Base-by-base conservation (phyloP, 30 jellyfish, hydroid and myxozoan genomes). In the Nemopilema nomurai region DNA sequence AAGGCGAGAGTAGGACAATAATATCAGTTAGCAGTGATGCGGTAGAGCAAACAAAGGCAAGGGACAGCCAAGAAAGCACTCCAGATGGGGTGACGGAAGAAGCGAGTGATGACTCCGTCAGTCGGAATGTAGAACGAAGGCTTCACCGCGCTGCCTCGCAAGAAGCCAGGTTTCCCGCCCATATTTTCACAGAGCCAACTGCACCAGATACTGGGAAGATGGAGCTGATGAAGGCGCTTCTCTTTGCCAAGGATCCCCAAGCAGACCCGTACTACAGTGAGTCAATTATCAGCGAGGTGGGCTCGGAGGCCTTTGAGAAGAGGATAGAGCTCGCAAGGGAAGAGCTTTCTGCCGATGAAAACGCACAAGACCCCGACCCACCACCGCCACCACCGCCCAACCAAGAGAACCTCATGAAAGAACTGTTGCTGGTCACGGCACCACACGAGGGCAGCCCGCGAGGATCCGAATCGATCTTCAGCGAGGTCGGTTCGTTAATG, bases 401-500 rank as follows among this genome's bases (percentile, higher is more conserved):
- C 52, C 96, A 83, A 57, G 91, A 85, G 72, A 84, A 84, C 33
- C 90, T 96, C 74, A 94, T 94, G 99, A 94, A 94, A 81, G 99
- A 94, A 64, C 85, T 94, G 20, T 63, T 94, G 51, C 69, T 94
- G 28, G 87, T 94, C 51, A 94, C 99, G 8, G 99, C 99, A 62
- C 97, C 96, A 18, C 84, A 80, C 26, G 91, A 83, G 16, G 89
- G 92, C 49, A 80, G 94, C 53, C 91, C 88, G 0, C 64, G 49
- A 29, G 94, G 92, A 22, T 87, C 96, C 3, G 97, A 91, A 76
- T 94, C 99, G 18, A 70, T 94, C 22, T 68, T 89, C 84, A 94
- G 99, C 70, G 99, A 94, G 67, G 94, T 94, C 28, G 99, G 99
- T 21, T 94, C 99, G 71, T 76, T 88, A 20, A 71, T 90, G 80